These are phyloP conservation scores for Passer domesticus DNA, from an alignment of 2,113 vertebrate species.

Conservation along the genomic window DNA sequence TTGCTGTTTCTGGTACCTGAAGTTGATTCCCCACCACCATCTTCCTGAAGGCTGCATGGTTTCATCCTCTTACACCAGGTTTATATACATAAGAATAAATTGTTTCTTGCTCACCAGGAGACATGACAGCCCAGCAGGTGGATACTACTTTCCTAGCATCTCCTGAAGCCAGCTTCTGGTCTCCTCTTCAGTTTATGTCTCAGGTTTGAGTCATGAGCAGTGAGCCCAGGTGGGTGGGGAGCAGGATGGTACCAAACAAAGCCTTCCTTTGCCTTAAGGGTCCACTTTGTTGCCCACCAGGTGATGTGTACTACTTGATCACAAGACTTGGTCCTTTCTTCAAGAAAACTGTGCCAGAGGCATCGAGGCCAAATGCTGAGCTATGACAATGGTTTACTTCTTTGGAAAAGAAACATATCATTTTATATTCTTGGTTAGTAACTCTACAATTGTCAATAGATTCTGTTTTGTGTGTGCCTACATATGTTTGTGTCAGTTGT, in stretches of 20 bases:
- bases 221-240: accelerated
- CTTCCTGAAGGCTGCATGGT: accelerated
- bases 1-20: background rate
- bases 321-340: background rate
- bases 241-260: background rate
- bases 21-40: background rate
- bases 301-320: background rate
- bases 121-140: background rate
- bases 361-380: accelerated
- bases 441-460: background rate
- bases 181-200: background rate
- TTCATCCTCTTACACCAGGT: background rate
- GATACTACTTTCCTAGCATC: background rate
- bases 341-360: background rate
- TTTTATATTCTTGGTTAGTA: background rate
- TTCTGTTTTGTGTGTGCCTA: background rate
- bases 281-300: no score
- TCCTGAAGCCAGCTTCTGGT: background rate
- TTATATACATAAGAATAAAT: background rate
- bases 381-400: background rate
- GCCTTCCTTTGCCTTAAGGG: background rate
- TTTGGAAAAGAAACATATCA: background rate
- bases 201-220: accelerated
- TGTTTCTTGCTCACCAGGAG: background rate
- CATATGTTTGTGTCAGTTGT: background rate